Percentiles rank a stretch among this genome's conserved stretches.
Evolutionary conservation across 2,113 vertebrate species (phyloP).

Genomic region (Tachuris rubrigastra): DNA sequence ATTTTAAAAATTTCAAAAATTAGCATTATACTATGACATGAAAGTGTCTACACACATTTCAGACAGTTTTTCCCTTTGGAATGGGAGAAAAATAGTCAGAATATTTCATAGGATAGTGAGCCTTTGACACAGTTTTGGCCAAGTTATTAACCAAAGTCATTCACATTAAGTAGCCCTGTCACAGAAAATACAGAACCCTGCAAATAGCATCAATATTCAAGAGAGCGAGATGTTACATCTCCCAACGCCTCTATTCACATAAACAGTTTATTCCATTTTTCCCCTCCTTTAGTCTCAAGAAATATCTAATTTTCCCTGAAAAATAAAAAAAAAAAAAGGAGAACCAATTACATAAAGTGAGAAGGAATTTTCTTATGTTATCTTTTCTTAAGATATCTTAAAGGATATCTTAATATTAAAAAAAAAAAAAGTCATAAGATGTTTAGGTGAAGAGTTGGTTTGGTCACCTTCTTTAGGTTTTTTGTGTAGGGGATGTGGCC

Average conservation of each 20-base stretch:
- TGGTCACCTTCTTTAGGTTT: not conserved
- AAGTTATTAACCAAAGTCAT: not conserved
- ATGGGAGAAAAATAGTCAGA: not conserved
- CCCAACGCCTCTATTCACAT: not conserved
- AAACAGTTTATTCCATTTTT: not conserved
- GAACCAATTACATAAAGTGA: not conserved
- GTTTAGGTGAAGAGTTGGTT: not conserved
- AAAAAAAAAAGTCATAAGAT: not conserved
- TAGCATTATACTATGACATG: not conserved
- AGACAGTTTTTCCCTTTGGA: not conserved
- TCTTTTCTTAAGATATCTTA: too few species aligned
- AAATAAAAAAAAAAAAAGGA: not conserved
- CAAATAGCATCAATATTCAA: not conserved
- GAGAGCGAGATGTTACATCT: not conserved
- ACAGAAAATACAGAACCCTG: not conserved
- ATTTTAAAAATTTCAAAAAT: not conserved
- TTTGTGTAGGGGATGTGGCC: not conserved
- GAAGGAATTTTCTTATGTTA: not conserved
- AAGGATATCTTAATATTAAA: not conserved
- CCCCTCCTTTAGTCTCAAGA: not conserved
- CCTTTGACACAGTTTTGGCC: not conserved
- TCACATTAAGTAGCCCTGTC: not conserved
- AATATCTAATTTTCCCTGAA: not conserved
- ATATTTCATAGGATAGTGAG: not conserved
- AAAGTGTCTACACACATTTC: not conserved